Conservation (phyloP, 2,888 invertebrate genomes). For the Sinohyriopsis cumingii region DNA sequence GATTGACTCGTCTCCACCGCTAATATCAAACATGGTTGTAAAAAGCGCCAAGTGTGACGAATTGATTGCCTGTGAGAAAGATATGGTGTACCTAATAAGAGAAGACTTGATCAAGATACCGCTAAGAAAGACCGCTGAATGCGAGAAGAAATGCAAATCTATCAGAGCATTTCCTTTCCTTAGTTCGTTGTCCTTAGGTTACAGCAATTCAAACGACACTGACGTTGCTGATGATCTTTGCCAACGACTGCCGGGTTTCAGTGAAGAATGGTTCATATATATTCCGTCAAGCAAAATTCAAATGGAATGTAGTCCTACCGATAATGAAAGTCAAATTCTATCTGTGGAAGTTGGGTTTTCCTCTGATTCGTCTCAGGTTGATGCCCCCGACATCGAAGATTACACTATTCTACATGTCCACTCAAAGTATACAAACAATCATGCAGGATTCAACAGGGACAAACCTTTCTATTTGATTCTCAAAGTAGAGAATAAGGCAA, state of each 20-base stretch:
- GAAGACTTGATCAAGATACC: not conserved
- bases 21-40: constrained; percentile 25
- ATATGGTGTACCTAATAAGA: constrained; percentile 18
- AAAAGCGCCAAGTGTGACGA: constrained; percentile 17
- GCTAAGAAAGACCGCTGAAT: not conserved
- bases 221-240: constrained; percentile 23
- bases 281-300: constrained; percentile 34
- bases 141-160: not conserved
- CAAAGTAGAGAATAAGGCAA: constrained; percentile 27
- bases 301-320: constrained; percentile 27
- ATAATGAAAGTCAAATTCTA: constrained; percentile 33
- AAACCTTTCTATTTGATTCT: constrained; percentile 29
- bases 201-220: constrained; percentile 2
- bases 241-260: constrained; percentile 11
- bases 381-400: constrained; percentile 25
- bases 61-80: constrained; percentile 16
- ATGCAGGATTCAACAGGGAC: constrained; percentile 26
- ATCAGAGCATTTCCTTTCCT: not conserved
- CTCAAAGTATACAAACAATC: constrained; percentile 14
- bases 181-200: not conserved
- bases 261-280: constrained; percentile 13
- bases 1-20: constrained; percentile 30
- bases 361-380: constrained; percentile 3
- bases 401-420: constrained; percentile 13
- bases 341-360: constrained; percentile 40